A percentile compares a stretch with the other conserved stretches of the same genome.
Evolutionary conservation across 2,113 vertebrate genomes (phyloP).

Genomic region (Melanostigma gelatinosum): DNA sequence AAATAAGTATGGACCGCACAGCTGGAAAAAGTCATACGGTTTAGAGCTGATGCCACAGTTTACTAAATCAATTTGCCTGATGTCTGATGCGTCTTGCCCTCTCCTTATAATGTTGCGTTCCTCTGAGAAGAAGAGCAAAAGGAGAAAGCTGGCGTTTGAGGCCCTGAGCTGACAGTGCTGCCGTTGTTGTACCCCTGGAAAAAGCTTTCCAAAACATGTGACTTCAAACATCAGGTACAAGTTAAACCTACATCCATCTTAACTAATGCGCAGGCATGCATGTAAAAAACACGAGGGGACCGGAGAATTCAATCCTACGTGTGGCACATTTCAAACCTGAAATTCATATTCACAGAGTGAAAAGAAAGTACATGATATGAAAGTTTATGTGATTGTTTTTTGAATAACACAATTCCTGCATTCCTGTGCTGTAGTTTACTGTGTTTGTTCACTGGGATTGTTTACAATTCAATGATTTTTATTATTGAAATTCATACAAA

Average conservation of each 20-base stretch:
- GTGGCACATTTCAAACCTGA: not conserved
- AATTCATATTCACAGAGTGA: not conserved
- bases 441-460: not conserved
- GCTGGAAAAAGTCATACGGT: slow-evolving; percentile 69
- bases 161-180: slow-evolving; percentile 32
- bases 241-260: slow-evolving; percentile 8
- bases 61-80: slow-evolving; percentile 56
- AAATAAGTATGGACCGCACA: slow-evolving; percentile 63
- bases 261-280: not conserved
- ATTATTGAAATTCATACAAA: slow-evolving; percentile 1
- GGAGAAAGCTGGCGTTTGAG: slow-evolving; percentile 43
- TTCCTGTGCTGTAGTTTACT: slow-evolving; percentile 42
- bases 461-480: slow-evolving; percentile 34
- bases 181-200: slow-evolving; percentile 6
- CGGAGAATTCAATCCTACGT: not conserved
- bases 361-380: not conserved
- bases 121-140: slow-evolving; percentile 57
- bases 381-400: not conserved
- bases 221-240: slow-evolving; percentile 33
- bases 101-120: slow-evolving; percentile 73
- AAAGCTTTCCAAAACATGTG: slow-evolving; percentile 38
- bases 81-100: slow-evolving; percentile 39
- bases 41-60: slow-evolving; percentile 64
- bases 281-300: not conserved
- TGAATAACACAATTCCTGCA: not conserved